Evolutionary conservation across 2,797 vertebrate genomes (phyloP).

Genomic region (Alca torda): DNA sequence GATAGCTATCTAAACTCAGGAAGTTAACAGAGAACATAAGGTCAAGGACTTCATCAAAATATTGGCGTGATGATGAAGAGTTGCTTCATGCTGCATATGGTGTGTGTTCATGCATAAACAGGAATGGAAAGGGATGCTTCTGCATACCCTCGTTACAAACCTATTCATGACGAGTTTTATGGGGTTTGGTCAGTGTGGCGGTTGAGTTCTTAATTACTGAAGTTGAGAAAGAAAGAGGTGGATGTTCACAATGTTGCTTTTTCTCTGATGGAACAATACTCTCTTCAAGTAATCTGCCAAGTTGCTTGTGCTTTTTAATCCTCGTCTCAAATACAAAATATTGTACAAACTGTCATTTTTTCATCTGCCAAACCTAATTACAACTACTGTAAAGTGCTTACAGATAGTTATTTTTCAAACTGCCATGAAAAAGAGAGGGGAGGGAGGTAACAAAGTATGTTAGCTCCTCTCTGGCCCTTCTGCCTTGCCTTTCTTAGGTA

Average conservation of each 20-base stretch:
- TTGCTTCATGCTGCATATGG: background rate
- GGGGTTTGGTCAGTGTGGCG: background rate
- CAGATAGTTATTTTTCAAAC: background rate
- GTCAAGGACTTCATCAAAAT: constrained; percentile 32
- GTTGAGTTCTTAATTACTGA: background rate
- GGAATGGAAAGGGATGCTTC: background rate
- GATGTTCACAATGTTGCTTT: background rate
- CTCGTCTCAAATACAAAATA: background rate
- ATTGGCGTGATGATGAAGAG: background rate
- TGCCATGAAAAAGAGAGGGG: background rate
- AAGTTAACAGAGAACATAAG: constrained; percentile 30
- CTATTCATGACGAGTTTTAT: background rate
- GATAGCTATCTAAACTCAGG: constrained; percentile 23
- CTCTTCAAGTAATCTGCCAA: background rate
- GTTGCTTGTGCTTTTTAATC: constrained; percentile 23
- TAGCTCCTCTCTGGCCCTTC: background rate
- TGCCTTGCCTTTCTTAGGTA: background rate
- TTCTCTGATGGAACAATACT: background rate
- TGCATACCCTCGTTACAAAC: background rate
- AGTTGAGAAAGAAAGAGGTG: background rate
- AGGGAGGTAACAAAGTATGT: background rate
- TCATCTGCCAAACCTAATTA: background rate
- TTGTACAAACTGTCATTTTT: constrained; percentile 1
- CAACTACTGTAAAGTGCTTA: background rate
- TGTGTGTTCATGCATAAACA: background rate